Evolutionary conservation across 2,113 vertebrate genomes (phyloP), one percentile per base, ranked within the genome.

Genomic region (Jacana jacana): DNA sequence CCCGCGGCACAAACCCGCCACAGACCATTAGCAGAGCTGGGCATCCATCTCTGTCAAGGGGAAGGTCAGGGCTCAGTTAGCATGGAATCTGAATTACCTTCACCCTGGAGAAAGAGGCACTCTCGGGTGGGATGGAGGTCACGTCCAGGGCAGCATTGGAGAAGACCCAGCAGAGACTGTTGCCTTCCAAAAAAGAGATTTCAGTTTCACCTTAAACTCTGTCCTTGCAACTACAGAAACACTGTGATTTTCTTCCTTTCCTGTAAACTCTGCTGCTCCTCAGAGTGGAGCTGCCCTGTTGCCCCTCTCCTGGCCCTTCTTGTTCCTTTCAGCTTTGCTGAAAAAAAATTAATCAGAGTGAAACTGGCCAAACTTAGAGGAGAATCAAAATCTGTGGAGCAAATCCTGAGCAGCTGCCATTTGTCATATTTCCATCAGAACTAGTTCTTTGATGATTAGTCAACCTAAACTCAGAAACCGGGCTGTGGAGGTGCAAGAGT

Each of bases 11-110:
- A 85, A 65, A 78, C 60, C 58, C 2, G 80, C 86, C 94, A 95
- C 95, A 81, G 94, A 4, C 91, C 94, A 95, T 97, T 92, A 95
- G 83, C 92, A 91, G 86, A 42, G 80, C 54, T 24, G 73, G 76
- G 95, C 86, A 97, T 97, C 96, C 91, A 64, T 95, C 96, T 93
- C 94, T 97, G 95, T 95, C 96, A 86, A 33, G 72, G 93, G 71
- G 86, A 93, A 95, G 90, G 94, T 97, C 95, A 96, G 94, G 96
- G 76, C 95, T 96, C 94, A 86, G 91, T 89, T 89, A 93, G 83
- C 83, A 77, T 78, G 91, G 93, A 95, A 96, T 97, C 88, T 10
- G 46, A 91, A 93, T 91, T 88, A 18, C 84, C 92, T 92, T 71
- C 81, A 51, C 72, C 86, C 95, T 91, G 93, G 92, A 95, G 92